A percentile compares a stretch with the other conserved stretches of the same genome.
These are phyloP conservation scores for Drosophila ohnishii DNA, from an alignment of 1,140 invertebrate genomes.

Conservation along the genomic window DNA sequence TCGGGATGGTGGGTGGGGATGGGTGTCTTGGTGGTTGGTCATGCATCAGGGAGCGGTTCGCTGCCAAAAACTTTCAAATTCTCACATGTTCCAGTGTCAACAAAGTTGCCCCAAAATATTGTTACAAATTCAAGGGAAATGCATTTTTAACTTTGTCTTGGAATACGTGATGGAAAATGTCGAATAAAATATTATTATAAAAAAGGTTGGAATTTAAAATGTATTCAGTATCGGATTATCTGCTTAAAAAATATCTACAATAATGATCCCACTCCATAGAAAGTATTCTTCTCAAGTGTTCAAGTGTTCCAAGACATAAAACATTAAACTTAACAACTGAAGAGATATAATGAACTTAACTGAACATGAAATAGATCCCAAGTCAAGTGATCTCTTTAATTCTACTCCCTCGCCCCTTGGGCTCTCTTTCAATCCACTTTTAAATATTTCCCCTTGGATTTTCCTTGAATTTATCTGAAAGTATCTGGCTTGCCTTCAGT, in stretches of 20 bases:
- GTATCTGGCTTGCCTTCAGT: slow-evolving; percentile 5
- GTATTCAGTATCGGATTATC: neutral
- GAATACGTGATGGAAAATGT: slow-evolving; percentile 1
- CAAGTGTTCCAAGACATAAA: neutral
- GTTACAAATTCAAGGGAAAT: slow-evolving; percentile 33
- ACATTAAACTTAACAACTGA: slow-evolving; percentile 5
- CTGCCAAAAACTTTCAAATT: slow-evolving; percentile 40
- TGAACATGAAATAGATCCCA: neutral
- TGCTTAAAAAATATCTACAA: neutral
- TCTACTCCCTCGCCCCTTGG: neutral
- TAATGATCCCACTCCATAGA: neutral
- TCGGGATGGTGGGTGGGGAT: slow-evolving; percentile 4
- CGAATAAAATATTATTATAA: neutral
- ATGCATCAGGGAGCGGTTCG: slow-evolving; percentile 34
- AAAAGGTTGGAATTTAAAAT: neutral
- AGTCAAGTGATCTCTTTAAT: slow-evolving; percentile 19
- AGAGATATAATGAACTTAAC: slow-evolving; percentile 4
- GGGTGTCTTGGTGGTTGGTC: slow-evolving; percentile 8
- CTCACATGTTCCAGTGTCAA: slow-evolving; percentile 41
- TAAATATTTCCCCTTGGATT: slow-evolving; percentile 16
- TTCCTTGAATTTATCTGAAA: slow-evolving; percentile 13
- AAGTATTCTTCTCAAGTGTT: neutral
- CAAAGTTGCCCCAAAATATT: slow-evolving; percentile 40
- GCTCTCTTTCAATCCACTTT: neutral
- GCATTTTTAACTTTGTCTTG: slow-evolving; percentile 26